Evolutionary conservation across 2,797 vertebrate genomes (phyloP).

Genomic region (Podarcis lilfordi): DNA sequence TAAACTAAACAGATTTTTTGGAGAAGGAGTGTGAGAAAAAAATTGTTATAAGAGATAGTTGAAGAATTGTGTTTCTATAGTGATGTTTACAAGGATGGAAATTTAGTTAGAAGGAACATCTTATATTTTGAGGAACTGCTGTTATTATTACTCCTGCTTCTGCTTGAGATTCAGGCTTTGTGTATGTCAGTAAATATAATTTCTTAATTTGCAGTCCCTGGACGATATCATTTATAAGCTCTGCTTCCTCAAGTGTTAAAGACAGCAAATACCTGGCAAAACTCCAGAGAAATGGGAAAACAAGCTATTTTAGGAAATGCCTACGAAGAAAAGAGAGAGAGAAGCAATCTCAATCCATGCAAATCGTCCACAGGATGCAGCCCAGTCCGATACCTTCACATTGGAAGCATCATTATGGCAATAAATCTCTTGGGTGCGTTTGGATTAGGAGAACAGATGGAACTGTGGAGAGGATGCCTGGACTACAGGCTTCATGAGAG

Average conservation of each 20-base stretch:
- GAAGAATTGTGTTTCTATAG: constrained; percentile 61
- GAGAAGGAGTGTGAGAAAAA: constrained; percentile 35
- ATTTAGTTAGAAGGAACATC: constrained; percentile 21
- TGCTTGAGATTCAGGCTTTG: background rate
- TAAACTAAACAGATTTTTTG: constrained; percentile 43
- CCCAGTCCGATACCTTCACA: background rate
- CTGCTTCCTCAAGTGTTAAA: background rate
- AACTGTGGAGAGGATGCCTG: background rate
- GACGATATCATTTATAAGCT: constrained; percentile 6
- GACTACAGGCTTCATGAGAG: background rate
- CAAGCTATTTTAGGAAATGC: background rate
- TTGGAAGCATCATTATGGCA: background rate
- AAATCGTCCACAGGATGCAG: background rate
- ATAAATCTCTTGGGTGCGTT: background rate
- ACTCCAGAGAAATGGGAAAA: background rate
- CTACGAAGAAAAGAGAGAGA: background rate
- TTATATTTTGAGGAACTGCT: constrained; percentile 26
- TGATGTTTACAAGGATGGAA: constrained; percentile 40
- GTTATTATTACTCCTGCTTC: background rate
- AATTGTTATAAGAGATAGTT: constrained; percentile 27
- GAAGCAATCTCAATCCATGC: background rate
- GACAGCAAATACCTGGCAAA: accelerated
- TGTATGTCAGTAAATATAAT: background rate
- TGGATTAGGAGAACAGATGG: background rate
- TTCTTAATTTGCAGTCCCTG: background rate